Conservation (phyloP, 92 coral and sea anemone species). For the Scolanthus callimorphus region DNA sequence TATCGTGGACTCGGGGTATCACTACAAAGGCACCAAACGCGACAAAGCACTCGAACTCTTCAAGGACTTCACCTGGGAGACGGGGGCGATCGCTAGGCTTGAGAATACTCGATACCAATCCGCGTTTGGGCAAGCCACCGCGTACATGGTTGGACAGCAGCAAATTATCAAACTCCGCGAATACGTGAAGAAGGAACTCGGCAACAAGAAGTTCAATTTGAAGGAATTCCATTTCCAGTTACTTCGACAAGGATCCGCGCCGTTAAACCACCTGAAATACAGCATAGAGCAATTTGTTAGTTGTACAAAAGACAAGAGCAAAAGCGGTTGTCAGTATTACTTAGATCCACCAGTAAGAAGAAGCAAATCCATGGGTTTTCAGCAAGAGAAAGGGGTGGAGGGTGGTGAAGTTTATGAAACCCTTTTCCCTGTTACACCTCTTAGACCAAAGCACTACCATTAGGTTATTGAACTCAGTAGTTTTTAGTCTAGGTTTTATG, state of each 20-base stretch:
- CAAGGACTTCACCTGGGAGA: slow-evolving; percentile 77
- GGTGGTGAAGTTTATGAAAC: slow-evolving; percentile 8
- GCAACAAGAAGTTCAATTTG: slow-evolving; percentile 37
- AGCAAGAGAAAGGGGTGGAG: slow-evolving; percentile 29
- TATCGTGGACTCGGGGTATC: slow-evolving; percentile 81
- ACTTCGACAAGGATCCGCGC: slow-evolving; percentile 79
- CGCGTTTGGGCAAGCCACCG: slow-evolving; percentile 81
- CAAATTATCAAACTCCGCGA: slow-evolving; percentile 63
- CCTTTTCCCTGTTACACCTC: too few species aligned
- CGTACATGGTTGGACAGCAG: slow-evolving; percentile 85
- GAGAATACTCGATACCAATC: slow-evolving; percentile 93
- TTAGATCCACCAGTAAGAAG: too few species aligned
- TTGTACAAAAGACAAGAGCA: slow-evolving; percentile 44
- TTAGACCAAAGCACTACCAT: too few species aligned
- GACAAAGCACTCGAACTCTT: slow-evolving; percentile 45
- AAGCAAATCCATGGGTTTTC: too few species aligned
- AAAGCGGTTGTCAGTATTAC: slow-evolving; percentile 58
- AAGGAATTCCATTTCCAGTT: slow-evolving; percentile 83
- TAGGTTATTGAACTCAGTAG: too few species aligned
- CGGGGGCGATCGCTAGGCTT: slow-evolving; percentile 44
- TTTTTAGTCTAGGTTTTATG: too few species aligned
- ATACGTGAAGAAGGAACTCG: slow-evolving; percentile 42
- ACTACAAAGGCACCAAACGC: slow-evolving; percentile 68
- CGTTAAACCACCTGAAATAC: slow-evolving; percentile 54
- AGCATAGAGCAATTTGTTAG: slow-evolving; percentile 58